These are phyloP conservation scores for Nesoenas mayeri DNA, from an alignment of 2,113 vertebrate genomes.

Conservation along the genomic window DNA sequence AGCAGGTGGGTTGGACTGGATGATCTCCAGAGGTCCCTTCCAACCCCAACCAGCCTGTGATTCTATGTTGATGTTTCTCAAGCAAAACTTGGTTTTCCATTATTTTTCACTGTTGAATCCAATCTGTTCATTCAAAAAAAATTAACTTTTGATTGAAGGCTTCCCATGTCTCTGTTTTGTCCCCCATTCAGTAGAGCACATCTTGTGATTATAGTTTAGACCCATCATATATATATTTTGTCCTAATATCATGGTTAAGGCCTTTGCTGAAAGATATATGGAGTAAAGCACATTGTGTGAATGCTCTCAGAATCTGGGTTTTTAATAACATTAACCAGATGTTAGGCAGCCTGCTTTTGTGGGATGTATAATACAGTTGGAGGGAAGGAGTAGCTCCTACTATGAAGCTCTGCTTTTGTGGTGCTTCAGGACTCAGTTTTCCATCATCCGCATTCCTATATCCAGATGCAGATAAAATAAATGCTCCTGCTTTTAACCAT, in stretches of 20 bases:
- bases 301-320: not conserved
- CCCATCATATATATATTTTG: not conserved
- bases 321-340: not conserved
- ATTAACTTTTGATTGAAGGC: not conserved
- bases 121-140: not conserved
- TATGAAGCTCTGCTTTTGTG: not conserved
- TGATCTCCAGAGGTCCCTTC: too few species aligned
- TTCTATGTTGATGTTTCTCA: not conserved
- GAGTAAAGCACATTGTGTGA: not conserved
- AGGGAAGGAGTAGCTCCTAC: not conserved
- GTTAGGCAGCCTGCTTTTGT: not conserved
- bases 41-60: too few species aligned
- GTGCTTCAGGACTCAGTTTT: not conserved
- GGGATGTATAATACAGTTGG: fast-evolving
- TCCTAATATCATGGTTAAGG: not conserved
- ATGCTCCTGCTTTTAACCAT: not conserved
- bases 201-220: not conserved
- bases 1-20: too few species aligned
- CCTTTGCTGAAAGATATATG: not conserved
- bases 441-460: not conserved
- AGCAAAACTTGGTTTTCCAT: not conserved
- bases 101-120: not conserved
- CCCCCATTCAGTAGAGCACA: not conserved
- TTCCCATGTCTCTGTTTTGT: not conserved
- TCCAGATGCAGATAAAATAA: not conserved